These are phyloP conservation scores for Spisula subtruncata DNA, from an alignment of 2,888 invertebrate species.

Conservation along the genomic window DNA sequence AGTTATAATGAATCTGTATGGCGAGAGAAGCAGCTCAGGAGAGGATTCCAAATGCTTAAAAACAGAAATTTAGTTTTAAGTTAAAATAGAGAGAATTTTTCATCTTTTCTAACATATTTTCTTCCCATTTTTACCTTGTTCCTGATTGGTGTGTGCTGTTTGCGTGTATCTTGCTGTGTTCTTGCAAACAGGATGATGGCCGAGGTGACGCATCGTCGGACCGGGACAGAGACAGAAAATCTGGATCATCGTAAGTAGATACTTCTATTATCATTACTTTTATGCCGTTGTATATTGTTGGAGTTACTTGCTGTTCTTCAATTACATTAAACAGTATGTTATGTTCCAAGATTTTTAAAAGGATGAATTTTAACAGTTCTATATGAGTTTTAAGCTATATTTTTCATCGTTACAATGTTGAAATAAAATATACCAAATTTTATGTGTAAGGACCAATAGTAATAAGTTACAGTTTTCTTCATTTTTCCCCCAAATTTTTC, in stretches of 20 bases:
- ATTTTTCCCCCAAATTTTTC: too few species aligned
- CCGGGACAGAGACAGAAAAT: constrained; percentile 68
- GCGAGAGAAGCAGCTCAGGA: neutral
- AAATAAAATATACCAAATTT: too few species aligned
- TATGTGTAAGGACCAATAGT: too few species aligned
- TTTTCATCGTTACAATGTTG: too few species aligned
- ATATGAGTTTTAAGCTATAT: too few species aligned
- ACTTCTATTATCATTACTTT: neutral
- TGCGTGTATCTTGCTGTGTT: constrained; percentile 82
- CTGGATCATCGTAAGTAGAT: constrained; percentile 69
- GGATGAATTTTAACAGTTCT: too few species aligned
- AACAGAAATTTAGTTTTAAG: constrained; percentile 10
- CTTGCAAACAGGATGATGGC: constrained; percentile 82
- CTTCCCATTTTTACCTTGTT: constrained; percentile 77
- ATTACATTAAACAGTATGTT: too few species aligned
- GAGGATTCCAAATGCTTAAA: neutral
- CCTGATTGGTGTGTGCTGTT: constrained; percentile 80
- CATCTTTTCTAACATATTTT: constrained; percentile 65
- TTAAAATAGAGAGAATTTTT: neutral
- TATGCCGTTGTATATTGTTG: neutral
- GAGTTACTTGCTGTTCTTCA: too few species aligned
- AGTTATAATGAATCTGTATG: neutral
- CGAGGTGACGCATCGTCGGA: constrained; percentile 71
- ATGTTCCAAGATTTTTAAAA: too few species aligned
- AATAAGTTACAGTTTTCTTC: too few species aligned